Conservation (phyloP, 2,113 vertebrate genomes). For the Emydocephalus ijimae region DNA sequence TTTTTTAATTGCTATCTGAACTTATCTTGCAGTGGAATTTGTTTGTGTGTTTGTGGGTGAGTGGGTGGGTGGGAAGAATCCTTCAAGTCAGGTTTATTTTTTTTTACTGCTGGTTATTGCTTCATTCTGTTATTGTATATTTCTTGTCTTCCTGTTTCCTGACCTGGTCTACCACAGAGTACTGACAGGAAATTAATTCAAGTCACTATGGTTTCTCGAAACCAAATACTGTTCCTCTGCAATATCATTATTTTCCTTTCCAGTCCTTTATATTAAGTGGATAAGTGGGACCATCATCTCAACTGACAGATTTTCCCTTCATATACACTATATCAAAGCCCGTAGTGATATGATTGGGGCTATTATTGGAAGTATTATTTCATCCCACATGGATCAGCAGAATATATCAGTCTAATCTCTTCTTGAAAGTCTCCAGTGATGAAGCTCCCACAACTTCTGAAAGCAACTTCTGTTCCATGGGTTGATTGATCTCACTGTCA, state of each 20-base stretch:
- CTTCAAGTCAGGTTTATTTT: background rate
- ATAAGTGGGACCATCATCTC: background rate
- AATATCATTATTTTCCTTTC: background rate
- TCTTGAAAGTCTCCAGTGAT: too few relatives aligned
- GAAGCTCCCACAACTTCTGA: too few relatives aligned
- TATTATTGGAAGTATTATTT: background rate
- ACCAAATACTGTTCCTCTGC: background rate
- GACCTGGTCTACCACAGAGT: background rate
- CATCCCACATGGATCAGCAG: background rate
- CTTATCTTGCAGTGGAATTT: background rate
- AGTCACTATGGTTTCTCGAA: background rate
- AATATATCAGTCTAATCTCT: too few relatives aligned
- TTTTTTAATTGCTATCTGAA: background rate
- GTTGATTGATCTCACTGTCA: too few relatives aligned
- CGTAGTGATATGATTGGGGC: background rate
- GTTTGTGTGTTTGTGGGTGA: background rate
- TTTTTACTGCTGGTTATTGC: background rate
- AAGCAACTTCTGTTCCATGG: too few relatives aligned
- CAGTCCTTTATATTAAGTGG: background rate
- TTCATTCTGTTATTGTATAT: background rate
- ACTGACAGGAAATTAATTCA: background rate
- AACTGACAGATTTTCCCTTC: background rate
- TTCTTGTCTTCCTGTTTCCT: background rate
- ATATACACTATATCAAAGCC: background rate
- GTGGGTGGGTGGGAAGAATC: background rate